phyloP scores from a whole-genome alignment of 2,113 vertebrate genomes.

The Riparia riparia region DNA sequence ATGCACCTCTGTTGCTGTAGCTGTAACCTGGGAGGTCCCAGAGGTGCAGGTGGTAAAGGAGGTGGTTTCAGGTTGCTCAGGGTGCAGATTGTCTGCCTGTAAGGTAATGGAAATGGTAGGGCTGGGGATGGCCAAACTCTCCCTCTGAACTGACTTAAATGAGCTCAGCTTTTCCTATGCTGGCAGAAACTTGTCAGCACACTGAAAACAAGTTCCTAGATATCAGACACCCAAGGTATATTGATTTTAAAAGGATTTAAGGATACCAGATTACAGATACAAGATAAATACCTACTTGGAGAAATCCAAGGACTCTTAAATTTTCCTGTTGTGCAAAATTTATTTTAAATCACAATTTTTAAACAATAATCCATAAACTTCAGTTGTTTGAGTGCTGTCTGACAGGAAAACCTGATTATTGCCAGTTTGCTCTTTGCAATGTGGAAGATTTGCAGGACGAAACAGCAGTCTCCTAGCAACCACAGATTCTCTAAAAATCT shows the following conservation, averaged over 20 bases:
- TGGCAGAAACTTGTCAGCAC: not conserved
- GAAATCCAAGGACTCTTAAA: not conserved
- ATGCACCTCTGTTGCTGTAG: not conserved
- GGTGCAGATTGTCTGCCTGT: rapidly evolving
- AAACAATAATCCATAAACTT: conserved; percentile 22
- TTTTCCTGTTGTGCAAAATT: not conserved
- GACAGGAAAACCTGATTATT: conserved; percentile 55
- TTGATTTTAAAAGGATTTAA: not conserved
- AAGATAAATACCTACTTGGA: not conserved
- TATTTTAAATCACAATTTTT: not conserved
- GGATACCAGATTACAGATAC: not conserved
- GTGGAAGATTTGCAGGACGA: conserved; percentile 64
- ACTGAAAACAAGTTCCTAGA: not conserved
- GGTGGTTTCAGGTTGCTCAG: not conserved
- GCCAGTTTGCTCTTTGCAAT: conserved; percentile 46
- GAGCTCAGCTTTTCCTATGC: not conserved
- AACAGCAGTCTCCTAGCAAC: conserved; percentile 74
- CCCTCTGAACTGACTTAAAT: not conserved
- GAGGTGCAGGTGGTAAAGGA: not conserved
- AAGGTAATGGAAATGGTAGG: not conserved
- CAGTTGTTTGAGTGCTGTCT: conserved; percentile 39
- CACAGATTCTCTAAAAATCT: conserved; percentile 68
- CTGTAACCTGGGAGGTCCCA: not conserved
- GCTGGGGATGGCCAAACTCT: not conserved
- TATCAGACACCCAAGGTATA: not conserved